Base-by-base conservation (phyloP, 1,140 invertebrate species). In the Galleria mellonella region DNA sequence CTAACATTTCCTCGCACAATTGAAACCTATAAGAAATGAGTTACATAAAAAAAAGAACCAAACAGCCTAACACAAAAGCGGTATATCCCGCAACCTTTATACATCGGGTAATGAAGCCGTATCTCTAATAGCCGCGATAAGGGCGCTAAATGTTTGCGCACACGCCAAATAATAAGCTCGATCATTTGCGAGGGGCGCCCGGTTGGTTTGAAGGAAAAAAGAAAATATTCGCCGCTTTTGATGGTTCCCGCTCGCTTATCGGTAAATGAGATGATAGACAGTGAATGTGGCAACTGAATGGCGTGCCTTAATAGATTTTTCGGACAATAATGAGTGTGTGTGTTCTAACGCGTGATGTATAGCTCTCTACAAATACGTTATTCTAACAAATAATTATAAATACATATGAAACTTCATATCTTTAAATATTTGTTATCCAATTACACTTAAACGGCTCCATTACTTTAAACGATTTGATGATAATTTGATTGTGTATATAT, bases 161-260 rank as follows among this genome's bases (percentile, higher is more conserved):
- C 79, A 81, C 76, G 79, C 79, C 73, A 81, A 83, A 81, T 81
- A 81, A 83, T 81, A 81, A 81, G 72, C 73, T 68, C 69, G 75
- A 76, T 77, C 73, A 76, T 77, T 78, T 77, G 57, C 17, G 17
- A 23, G 17, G 56, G 50, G 59, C 68, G 65, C 63, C 66, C 68
- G 17, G 17, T 23, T 23, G 17, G 17, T 23, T 23, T 23, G 17
- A 23, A 23, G 52, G 72, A 65, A 79, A 81, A 83, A 78, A 69
- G 62, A 66, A 68, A 70, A 57, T 69, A 62, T 59, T 23, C 17
- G 17, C 17, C 17, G 17, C 17, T 23, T 23, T 23, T 35, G 12
- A 8, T 8, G 9, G 32, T 35, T 37, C 46, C 43, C 48, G 51
- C 43, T 33, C 62, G 55, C 70, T 78, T 78, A 83, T 83, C 78